These are phyloP conservation scores for Ciconia maguari DNA, from an alignment of 2,113 vertebrate genomes.

Conservation along the genomic window DNA sequence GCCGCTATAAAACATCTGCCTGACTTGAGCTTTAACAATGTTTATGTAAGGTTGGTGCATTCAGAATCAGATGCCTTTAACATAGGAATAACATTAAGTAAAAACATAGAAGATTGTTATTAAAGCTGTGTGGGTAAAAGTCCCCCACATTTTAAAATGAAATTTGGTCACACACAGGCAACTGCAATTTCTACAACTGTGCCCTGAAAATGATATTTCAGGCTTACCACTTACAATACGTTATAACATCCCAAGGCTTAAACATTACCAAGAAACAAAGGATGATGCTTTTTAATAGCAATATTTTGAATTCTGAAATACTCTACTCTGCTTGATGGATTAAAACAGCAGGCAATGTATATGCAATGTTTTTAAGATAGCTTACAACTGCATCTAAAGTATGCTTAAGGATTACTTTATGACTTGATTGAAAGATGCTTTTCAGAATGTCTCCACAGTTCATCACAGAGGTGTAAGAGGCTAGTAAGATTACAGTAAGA, in stretches of 20 bases:
- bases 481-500: background rate
- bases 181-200: background rate
- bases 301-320: background rate
- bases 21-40: background rate
- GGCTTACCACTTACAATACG: background rate
- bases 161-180: background rate
- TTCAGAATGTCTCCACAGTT: background rate
- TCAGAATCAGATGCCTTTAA: background rate
- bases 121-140: background rate
- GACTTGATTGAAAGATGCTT: background rate
- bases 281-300: background rate
- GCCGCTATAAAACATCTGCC: background rate
- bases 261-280: background rate
- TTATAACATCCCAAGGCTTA: background rate
- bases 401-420: background rate
- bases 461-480: background rate
- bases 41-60: background rate
- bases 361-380: background rate
- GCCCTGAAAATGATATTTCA: background rate
- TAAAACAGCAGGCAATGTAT: background rate
- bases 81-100: background rate
- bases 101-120: background rate
- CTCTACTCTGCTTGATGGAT: background rate
- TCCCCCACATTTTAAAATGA: background rate
- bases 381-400: background rate